phyloP scores from a whole-genome alignment of 1,140 invertebrate genomes.

The Nixonia krombeini region DNA sequence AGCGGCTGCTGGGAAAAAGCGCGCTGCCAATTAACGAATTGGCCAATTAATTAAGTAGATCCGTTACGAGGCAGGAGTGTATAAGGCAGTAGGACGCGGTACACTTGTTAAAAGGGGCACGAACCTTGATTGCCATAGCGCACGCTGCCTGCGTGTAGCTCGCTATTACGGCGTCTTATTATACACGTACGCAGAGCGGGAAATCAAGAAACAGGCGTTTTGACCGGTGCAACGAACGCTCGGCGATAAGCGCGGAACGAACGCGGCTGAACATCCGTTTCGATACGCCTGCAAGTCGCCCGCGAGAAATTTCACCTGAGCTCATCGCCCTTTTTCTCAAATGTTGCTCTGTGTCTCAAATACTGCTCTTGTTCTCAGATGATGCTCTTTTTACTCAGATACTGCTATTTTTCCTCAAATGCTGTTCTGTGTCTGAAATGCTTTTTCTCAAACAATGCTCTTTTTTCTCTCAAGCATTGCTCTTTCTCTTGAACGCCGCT shows the following conservation, averaged over 20 bases:
- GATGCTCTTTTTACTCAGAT: too few relatives aligned
- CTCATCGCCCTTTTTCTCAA: too few relatives aligned
- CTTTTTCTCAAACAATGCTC: too few relatives aligned
- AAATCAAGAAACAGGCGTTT: slow-evolving; percentile 16
- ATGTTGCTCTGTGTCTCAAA: too few relatives aligned
- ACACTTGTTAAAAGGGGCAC: slow-evolving; percentile 69
- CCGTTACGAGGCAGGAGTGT: slow-evolving; percentile 37
- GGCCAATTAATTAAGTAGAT: slow-evolving; percentile 55
- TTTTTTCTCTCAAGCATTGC: too few relatives aligned
- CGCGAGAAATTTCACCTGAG: too few relatives aligned
- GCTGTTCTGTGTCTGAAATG: too few relatives aligned
- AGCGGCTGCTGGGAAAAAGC: slow-evolving; percentile 23
- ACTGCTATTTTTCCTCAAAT: too few relatives aligned
- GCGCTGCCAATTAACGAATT: slow-evolving; percentile 35
- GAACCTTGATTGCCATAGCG: slow-evolving; percentile 47
- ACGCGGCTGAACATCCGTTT: slow-evolving; percentile 28
- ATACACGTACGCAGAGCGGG: slow-evolving; percentile 17
- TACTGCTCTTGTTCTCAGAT: too few relatives aligned
- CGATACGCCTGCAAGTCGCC: too few relatives aligned
- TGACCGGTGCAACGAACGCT: slow-evolving; percentile 7
- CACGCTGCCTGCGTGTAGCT: slow-evolving; percentile 26
- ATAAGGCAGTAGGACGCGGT: slow-evolving; percentile 55
- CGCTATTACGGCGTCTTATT: slow-evolving; percentile 39
- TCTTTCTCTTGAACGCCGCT: too few relatives aligned
- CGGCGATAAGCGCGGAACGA: slow-evolving; percentile 25